phyloP scores from a whole-genome alignment of 2,113 vertebrate genomes.

The Oenanthe melanoleuca region DNA sequence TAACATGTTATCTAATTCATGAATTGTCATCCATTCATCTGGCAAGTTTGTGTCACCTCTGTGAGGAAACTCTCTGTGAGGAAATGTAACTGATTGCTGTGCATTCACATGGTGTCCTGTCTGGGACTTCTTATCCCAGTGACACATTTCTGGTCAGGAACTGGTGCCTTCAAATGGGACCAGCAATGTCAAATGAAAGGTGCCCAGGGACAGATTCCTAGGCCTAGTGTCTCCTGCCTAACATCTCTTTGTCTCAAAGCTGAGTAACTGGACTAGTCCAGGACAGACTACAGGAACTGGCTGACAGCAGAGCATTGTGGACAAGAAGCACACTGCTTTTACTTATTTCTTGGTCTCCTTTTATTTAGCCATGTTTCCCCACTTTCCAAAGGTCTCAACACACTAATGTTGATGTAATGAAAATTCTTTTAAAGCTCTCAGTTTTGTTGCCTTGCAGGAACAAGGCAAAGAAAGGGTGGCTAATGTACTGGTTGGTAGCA shows the following conservation, averaged over 20 bases:
- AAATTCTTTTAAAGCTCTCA: neutral
- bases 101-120: neutral
- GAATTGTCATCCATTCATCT: accelerated
- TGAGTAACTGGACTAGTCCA: neutral
- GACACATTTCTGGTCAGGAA: neutral
- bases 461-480: neutral
- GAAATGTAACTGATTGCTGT: neutral
- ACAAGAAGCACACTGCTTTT: accelerated
- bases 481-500: neutral
- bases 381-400: neutral
- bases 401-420: neutral
- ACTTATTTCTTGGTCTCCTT: neutral
- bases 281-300: neutral
- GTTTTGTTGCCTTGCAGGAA: neutral
- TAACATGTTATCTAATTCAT: accelerated
- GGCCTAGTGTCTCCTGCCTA: neutral
- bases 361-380: neutral
- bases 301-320: accelerated
- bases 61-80: neutral
- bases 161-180: neutral
- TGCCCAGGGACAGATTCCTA: neutral
- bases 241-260: neutral
- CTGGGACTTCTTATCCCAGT: neutral
- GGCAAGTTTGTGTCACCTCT: neutral
- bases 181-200: neutral